Conservation (phyloP, 1,140 invertebrate genomes). For the Leptopilina boulardi region DNA sequence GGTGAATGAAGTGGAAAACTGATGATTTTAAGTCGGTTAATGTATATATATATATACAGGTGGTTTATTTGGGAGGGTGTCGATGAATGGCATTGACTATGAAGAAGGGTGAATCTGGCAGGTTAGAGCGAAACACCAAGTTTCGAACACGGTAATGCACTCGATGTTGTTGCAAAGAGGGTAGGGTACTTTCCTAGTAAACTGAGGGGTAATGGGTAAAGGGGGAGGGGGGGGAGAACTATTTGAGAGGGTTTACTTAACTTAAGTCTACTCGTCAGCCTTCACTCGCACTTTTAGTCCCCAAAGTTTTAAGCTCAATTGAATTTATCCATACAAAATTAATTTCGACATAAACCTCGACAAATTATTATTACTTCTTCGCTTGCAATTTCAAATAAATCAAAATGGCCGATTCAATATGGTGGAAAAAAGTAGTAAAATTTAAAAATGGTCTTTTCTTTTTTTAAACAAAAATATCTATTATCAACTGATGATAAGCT, state of each 20-base stretch:
- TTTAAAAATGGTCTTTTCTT: no score
- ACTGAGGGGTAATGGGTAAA: neutral
- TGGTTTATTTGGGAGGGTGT: neutral
- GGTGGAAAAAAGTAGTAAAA: no score
- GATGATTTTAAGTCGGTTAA: neutral
- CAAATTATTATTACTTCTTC: no score
- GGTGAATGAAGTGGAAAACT: neutral
- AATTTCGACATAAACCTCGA: neutral
- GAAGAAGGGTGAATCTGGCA: constrained; percentile 37
- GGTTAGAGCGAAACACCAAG: constrained; percentile 64
- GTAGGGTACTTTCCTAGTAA: constrained; percentile 19
- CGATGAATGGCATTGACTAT: constrained; percentile 6
- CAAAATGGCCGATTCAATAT: no score
- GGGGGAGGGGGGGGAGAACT: constrained; percentile 48
- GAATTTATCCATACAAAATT: constrained; percentile 43
- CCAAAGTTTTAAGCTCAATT: constrained; percentile 55
- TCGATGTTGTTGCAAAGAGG: constrained; percentile 61
- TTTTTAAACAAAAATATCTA: no score
- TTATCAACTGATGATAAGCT: no score
- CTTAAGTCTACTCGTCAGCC: constrained; percentile 62
- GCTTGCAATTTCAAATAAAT: no score
- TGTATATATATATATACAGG: neutral
- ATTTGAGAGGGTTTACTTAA: constrained; percentile 65
- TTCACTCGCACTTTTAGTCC: constrained; percentile 56
- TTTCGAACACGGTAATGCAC: constrained; percentile 66